Evolutionary conservation across 2,113 vertebrate species (phyloP).

Genomic region (Trinectes maculatus): DNA sequence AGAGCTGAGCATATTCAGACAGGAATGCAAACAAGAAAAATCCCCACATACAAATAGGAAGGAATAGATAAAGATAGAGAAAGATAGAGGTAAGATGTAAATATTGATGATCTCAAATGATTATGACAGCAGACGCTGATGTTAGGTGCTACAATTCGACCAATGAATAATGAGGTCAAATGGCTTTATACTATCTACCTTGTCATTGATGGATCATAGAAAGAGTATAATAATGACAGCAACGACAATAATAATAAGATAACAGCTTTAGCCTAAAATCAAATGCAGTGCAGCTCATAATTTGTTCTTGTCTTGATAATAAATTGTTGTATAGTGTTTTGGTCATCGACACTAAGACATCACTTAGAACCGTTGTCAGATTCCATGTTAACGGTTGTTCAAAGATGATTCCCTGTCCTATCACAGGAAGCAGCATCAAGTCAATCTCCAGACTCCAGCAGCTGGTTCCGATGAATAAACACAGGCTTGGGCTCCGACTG

Average conservation of each 20-base stretch:
- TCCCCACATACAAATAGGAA: too few species aligned
- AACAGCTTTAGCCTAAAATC: not conserved
- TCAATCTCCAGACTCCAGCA: slow-evolving; percentile 13
- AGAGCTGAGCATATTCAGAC: slow-evolving; percentile 4
- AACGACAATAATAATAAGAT: not conserved
- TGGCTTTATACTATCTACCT: too few species aligned
- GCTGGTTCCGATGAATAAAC: slow-evolving; percentile 41
- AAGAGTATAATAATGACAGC: not conserved
- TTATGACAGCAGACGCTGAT: not conserved
- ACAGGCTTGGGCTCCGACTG: slow-evolving; percentile 1
- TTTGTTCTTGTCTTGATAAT: too few species aligned
- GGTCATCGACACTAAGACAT: too few species aligned
- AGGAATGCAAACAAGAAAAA: slow-evolving; percentile 1
- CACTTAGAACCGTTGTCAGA: too few species aligned
- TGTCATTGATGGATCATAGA: not conserved
- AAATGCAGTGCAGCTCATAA: not conserved
- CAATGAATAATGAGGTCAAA: not conserved
- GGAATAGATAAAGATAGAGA: too few species aligned
- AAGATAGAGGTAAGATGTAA: too few species aligned
- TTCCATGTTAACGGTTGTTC: not conserved
- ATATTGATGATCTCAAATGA: not conserved
- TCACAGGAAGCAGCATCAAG: slow-evolving; percentile 4
- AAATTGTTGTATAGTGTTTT: too few species aligned
- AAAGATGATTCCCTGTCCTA: not conserved
- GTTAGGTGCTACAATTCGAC: not conserved